Conservation (phyloP, 2,888 invertebrate species). For the Aelia acuminata region DNA sequence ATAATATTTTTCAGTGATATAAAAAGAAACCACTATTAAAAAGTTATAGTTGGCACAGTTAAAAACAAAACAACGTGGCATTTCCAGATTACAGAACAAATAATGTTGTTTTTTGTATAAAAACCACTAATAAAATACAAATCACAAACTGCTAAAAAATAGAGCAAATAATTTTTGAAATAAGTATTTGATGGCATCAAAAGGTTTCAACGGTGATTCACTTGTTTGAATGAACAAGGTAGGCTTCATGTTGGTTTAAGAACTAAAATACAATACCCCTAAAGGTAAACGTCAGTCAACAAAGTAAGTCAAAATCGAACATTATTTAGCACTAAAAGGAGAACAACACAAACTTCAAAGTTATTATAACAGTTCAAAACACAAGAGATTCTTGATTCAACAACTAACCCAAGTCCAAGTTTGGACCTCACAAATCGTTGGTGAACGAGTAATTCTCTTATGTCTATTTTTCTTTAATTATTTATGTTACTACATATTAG, state of each 20-base stretch:
- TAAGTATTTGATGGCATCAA: background rate
- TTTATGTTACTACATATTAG: too few species aligned
- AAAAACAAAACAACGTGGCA: constrained; percentile 17
- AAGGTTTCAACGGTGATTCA: background rate
- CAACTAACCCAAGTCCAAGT: background rate
- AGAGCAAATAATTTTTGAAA: background rate
- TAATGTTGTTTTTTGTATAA: background rate
- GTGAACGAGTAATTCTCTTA: background rate
- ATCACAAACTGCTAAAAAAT: background rate
- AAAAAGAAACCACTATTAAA: background rate
- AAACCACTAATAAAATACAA: background rate
- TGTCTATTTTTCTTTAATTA: too few species aligned
- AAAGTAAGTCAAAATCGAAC: background rate
- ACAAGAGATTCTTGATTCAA: background rate
- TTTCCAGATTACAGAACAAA: background rate
- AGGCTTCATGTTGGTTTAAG: background rate
- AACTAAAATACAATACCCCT: background rate
- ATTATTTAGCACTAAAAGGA: background rate
- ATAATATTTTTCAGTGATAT: background rate
- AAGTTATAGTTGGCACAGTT: background rate
- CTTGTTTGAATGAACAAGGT: background rate
- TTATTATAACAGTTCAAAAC: background rate
- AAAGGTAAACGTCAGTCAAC: background rate
- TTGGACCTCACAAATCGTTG: background rate
- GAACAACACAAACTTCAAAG: background rate